Evolutionary conservation across 2,888 invertebrate genomes (phyloP), one percentile per base, ranked within the genome.

Genomic region (Eilema depressum): DNA sequence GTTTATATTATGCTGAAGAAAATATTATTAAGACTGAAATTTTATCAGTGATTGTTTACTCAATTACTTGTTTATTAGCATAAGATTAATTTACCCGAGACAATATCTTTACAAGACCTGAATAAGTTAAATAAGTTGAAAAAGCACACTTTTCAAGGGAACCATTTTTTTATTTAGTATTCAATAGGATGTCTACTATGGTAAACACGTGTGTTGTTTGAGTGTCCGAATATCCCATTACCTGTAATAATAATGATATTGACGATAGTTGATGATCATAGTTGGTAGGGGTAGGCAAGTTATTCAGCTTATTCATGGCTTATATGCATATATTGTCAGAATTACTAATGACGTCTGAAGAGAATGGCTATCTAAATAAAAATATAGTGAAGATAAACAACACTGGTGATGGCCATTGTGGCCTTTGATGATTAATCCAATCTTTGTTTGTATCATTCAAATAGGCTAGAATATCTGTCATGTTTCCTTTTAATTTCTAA

Each of bases 21-120:
- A 76, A 80, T 78, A 79, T 84, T 84, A 73, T 85, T 80, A 90
- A 90, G 90, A 91, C 91, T 91, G 90, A 92, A 89, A 76, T 76
- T 88, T 89, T 87, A 74, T 84, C 80, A 88, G 88, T 88, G 86
- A 84, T 85, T 88, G 79, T 84, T 81, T 82, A 82, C 72, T 79
- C 83, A 84, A 84, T 85, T 82, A 85, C 83, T 69, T 70, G 74
- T 82, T 76, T 80, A 79, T 79, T 83, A 80, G 68, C 71, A 68
- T 78, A 75, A 63, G 66, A 66, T 69, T 59, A 61, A 66, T 63
- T 62, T 69, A 23, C 17, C 33, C 41, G 26, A 25, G 59, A 66
- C 41, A 67, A 66, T 41, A 41, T 41, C 17, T 41, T 11, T 41
- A 41, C 41, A 41, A 41, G 41, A 4, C 41, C 17, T 41, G 14